phyloP scores from a whole-genome alignment of 2,113 vertebrate species.

The Shinisaurus crocodilurus region DNA sequence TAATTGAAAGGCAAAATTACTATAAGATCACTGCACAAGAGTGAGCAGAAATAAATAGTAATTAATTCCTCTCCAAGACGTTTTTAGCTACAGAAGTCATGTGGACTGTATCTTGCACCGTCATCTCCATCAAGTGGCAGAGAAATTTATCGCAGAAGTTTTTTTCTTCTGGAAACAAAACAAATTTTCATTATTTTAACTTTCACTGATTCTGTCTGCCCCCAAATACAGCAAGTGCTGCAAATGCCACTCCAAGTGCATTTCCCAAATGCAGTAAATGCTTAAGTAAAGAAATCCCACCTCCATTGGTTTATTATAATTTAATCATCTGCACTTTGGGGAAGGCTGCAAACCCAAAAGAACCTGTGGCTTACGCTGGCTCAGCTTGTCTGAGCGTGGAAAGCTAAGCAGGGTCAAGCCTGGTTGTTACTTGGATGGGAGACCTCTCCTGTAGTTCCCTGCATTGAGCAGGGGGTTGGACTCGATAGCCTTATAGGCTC shows the following conservation, averaged over 20 bases:
- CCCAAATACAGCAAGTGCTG: not conserved
- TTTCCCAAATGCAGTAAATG: not conserved
- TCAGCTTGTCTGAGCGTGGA: no score
- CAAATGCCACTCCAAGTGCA: not conserved
- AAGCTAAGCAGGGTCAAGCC: no score
- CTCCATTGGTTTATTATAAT: not conserved
- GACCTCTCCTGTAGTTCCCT: no score
- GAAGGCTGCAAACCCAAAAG: no score
- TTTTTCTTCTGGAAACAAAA: not conserved
- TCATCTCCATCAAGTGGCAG: slow-evolving; percentile 72
- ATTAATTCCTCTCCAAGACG: not conserved
- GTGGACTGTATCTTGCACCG: slow-evolving; percentile 31
- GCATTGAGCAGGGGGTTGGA: no score
- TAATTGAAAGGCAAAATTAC: not conserved
- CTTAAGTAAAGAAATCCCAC: not conserved
- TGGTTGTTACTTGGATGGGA: no score
- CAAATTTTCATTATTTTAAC: not conserved
- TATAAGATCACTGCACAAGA: not conserved
- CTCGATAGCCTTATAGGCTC: no score
- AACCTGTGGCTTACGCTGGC: no score
- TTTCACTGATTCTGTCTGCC: not conserved
- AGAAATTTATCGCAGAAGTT: slow-evolving; percentile 63
- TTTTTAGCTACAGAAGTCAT: not conserved
- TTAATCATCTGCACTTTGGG: not conserved
- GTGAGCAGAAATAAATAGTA: not conserved